phyloP scores from a whole-genome alignment of 1,140 invertebrate species.

The Scaptodrosophila lebanonensis region DNA sequence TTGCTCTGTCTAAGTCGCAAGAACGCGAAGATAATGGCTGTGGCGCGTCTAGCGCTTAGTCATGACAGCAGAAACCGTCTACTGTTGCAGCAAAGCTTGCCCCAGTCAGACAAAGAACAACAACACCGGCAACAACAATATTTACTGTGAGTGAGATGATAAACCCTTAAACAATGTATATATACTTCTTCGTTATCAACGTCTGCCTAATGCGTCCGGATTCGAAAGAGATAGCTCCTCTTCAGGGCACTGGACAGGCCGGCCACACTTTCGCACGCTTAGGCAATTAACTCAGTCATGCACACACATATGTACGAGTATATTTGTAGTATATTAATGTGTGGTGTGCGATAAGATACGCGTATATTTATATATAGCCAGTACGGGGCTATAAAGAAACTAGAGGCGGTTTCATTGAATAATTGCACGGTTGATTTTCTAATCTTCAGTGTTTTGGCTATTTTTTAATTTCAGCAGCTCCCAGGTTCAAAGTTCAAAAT shows the following conservation, averaged over 20 bases:
- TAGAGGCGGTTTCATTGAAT: background rate
- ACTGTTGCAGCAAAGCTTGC: conserved; percentile 19
- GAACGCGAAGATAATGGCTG: too few relatives aligned
- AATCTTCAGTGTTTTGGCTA: too few relatives aligned
- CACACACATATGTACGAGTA: conserved; percentile 8
- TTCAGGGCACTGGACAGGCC: background rate
- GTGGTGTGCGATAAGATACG: conserved; percentile 28
- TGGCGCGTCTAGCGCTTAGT: conserved; percentile 8
- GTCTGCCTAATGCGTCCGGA: too few relatives aligned
- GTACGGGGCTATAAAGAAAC: too few relatives aligned
- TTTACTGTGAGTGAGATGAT: conserved; percentile 59
- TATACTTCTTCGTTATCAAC: too few relatives aligned
- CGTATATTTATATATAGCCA: conserved; percentile 4
- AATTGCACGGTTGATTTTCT: conserved; percentile 1
- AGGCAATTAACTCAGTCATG: too few relatives aligned
- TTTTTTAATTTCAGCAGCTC: conserved; percentile 22
- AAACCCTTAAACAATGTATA: background rate
- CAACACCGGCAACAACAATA: conserved; percentile 20
- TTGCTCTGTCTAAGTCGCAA: conserved; percentile 22
- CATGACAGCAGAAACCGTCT: conserved; percentile 1
- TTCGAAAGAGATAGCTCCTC: too few relatives aligned
- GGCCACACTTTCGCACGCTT: too few relatives aligned
- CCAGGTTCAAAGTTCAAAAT: conserved; percentile 42
- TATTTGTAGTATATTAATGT: conserved; percentile 6
- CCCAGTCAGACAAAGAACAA: conserved; percentile 6